phyloP scores from a whole-genome alignment of 1,140 invertebrate genomes.

The Hydropsyche tenuis region DNA sequence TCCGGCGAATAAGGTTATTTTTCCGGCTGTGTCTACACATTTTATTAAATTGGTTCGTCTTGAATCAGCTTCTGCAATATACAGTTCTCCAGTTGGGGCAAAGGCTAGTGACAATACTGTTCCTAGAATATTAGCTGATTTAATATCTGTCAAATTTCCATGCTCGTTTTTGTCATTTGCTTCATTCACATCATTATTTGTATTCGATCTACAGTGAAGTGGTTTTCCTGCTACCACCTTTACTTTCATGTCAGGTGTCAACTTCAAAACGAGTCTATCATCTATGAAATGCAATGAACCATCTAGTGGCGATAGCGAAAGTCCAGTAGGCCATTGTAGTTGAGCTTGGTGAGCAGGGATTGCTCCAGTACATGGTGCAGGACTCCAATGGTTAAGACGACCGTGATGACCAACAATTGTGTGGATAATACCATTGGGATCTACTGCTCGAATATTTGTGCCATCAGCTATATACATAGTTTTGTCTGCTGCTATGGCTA shows the following conservation, averaged over 20 bases:
- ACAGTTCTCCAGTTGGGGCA: conserved; percentile 90
- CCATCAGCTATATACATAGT: conserved; percentile 95
- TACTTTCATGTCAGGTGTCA: conserved; percentile 90
- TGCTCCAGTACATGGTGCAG: conserved; percentile 83
- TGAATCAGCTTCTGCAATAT: conserved; percentile 92
- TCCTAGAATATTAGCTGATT: conserved; percentile 69
- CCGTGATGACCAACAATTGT: conserved; percentile 93
- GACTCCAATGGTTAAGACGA: conserved; percentile 90
- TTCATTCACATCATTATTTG: conserved; percentile 37
- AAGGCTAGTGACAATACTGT: conserved; percentile 87
- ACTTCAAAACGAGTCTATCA: conserved; percentile 88
- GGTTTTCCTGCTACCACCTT: conserved; percentile 91
- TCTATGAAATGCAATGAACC: conserved; percentile 95
- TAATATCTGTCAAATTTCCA: conserved; percentile 52
- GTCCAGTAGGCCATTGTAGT: conserved; percentile 93
- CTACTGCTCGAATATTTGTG: conserved; percentile 90
- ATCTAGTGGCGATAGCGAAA: conserved; percentile 92
- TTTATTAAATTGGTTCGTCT: conserved; percentile 88
- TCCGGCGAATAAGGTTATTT: conserved; percentile 83
- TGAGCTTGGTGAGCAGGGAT: conserved; percentile 83
- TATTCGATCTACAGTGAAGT: conserved; percentile 76
- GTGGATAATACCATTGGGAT: conserved; percentile 89
- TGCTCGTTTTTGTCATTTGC: conserved; percentile 40
- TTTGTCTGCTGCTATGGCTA: conserved; percentile 88
- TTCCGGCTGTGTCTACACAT: conserved; percentile 80